These are phyloP conservation scores for Limulus polyphemus DNA, from an alignment of 2,888 invertebrate species.

Conservation along the genomic window DNA sequence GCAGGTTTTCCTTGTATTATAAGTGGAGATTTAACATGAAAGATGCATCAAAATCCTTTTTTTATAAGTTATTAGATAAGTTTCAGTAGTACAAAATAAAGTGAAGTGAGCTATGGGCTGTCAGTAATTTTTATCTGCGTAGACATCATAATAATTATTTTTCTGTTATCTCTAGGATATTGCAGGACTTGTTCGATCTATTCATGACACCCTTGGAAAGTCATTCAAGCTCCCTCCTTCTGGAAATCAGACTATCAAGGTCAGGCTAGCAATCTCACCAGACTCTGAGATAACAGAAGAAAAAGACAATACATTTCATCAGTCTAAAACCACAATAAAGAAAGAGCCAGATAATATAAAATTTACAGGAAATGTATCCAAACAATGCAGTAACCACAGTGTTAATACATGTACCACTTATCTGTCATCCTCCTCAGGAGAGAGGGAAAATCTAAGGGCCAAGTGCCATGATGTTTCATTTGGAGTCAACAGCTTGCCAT, in stretches of 20 bases:
- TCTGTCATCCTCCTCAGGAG: slow-evolving; percentile 15
- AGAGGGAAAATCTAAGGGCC: slow-evolving; percentile 2
- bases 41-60: no score
- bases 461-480: neutral
- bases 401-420: slow-evolving; percentile 17
- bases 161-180: slow-evolving; percentile 61
- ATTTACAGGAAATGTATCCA: slow-evolving; percentile 22
- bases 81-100: slow-evolving; percentile 39
- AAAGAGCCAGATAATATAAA: slow-evolving; percentile 9
- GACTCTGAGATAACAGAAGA: slow-evolving; percentile 42
- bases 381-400: slow-evolving; percentile 16
- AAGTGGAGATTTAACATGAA: no score
- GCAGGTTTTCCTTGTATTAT: no score
- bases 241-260: slow-evolving; percentile 81
- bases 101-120: slow-evolving; percentile 36
- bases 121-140: slow-evolving; percentile 83
- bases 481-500: slow-evolving; percentile 3
- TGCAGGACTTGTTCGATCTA: slow-evolving; percentile 74
- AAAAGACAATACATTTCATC: slow-evolving; percentile 10
- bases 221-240: slow-evolving; percentile 68
- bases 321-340: slow-evolving; percentile 5
- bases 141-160: slow-evolving; percentile 73
- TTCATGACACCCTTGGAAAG: slow-evolving; percentile 79
- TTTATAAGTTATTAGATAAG: slow-evolving; percentile 53
- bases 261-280: slow-evolving; percentile 72